Percentiles rank a stretch among this genome's conserved stretches.
These are phyloP conservation scores for Psettodes erumei DNA, from an alignment of 2,113 vertebrate genomes.

Conservation along the genomic window DNA sequence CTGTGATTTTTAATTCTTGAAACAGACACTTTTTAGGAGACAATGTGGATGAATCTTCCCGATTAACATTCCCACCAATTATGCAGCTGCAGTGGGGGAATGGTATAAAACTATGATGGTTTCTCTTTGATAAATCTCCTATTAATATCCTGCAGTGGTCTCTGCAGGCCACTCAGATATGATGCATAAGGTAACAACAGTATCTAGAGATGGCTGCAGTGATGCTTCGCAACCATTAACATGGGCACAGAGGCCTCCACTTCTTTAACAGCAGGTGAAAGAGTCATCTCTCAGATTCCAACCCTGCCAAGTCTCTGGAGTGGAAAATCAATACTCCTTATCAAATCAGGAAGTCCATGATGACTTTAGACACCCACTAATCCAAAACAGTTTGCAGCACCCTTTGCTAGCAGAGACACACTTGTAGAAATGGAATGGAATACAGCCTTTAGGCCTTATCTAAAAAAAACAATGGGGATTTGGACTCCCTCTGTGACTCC, in stretches of 20 bases:
- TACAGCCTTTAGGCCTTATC: slow-evolving; percentile 53
- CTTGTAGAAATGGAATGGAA: slow-evolving; percentile 31
- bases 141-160: slow-evolving; percentile 67
- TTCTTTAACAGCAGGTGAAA: slow-evolving; percentile 39
- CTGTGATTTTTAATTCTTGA: neutral
- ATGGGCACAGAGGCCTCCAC: neutral
- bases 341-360: slow-evolving; percentile 46
- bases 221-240: slow-evolving; percentile 21
- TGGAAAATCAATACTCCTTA: slow-evolving; percentile 57
- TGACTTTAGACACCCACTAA: slow-evolving; percentile 19
- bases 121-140: slow-evolving; percentile 64
- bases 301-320: slow-evolving; percentile 26
- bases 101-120: slow-evolving; percentile 36
- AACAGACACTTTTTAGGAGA: neutral
- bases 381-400: slow-evolving; percentile 29
- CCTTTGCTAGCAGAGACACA: slow-evolving; percentile 6
- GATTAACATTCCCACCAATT: slow-evolving; percentile 37
- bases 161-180: slow-evolving; percentile 45
- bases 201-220: slow-evolving; percentile 42
- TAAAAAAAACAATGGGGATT: slow-evolving; percentile 41
- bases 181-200: slow-evolving; percentile 43
- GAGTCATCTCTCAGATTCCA: slow-evolving; percentile 27
- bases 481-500: slow-evolving; percentile 47
- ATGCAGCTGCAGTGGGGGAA: slow-evolving; percentile 30
- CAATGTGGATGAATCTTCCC: slow-evolving; percentile 5